Conservation (phyloP, 2,113 vertebrate genomes). For the Rattus rattus region DNA sequence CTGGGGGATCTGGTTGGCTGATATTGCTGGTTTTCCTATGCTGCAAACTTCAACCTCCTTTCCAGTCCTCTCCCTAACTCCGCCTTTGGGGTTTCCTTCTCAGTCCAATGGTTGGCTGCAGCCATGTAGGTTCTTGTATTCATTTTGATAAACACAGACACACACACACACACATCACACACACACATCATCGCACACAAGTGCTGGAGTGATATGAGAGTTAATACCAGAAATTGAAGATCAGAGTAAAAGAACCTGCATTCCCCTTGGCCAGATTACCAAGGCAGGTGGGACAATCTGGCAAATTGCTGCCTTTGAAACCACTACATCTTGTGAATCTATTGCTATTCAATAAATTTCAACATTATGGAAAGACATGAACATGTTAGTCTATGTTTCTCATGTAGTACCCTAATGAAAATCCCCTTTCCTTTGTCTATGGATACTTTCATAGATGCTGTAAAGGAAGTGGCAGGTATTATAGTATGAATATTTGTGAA, state of each 20-base stretch:
- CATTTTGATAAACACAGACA: not conserved
- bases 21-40: too few relatives aligned
- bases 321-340: not conserved
- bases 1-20: too few relatives aligned
- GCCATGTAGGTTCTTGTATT: not conserved
- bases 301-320: not conserved
- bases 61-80: too few relatives aligned
- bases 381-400: not conserved
- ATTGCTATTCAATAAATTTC: not conserved
- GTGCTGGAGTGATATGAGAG: not conserved
- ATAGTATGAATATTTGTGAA: not conserved
- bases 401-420: not conserved
- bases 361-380: not conserved
- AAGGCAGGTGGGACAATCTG: not conserved
- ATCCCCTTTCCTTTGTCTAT: not conserved
- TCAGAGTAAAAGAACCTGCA: not conserved
- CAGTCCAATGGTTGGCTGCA: too few relatives aligned
- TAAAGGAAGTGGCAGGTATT: not conserved
- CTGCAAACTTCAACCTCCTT: too few relatives aligned
- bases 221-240: not conserved
- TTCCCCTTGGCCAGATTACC: not conserved
- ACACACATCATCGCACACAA: not conserved
- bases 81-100: too few relatives aligned
- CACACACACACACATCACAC: too few relatives aligned
- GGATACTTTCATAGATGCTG: not conserved